Percentiles rank a stretch among this genome's conserved stretches.
phyloP scores from a whole-genome alignment of 2,888 invertebrate species.

The Phrixothrix hirtus region DNA sequence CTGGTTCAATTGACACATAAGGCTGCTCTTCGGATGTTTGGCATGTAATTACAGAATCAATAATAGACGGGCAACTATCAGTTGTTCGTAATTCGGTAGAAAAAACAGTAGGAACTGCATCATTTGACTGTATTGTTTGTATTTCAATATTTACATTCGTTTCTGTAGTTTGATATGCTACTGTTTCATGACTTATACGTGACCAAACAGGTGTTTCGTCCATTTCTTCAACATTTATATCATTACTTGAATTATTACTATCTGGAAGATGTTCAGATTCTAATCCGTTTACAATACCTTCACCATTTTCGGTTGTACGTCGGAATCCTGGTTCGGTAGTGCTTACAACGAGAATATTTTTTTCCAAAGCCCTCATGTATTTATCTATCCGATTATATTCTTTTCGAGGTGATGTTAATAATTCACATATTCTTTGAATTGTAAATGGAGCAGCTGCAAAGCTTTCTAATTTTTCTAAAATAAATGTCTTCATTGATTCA shows the following conservation, averaged over 20 bases:
- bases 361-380: conserved; percentile 95
- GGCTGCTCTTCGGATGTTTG: conserved; percentile 35
- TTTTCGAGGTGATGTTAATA: conserved; percentile 86
- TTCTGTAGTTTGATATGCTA: conserved; percentile 50
- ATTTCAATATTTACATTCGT: conserved; percentile 20
- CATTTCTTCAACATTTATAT: conserved; percentile 64
- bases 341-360: conserved; percentile 87
- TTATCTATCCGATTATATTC: conserved; percentile 96
- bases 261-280: conserved; percentile 61
- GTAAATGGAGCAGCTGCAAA: conserved; percentile 94
- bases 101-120: conserved; percentile 27
- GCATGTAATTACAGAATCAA: conserved; percentile 41
- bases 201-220: conserved; percentile 56
- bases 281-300: conserved; percentile 65
- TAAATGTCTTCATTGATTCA: conserved; percentile 82
- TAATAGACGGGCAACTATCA: conserved; percentile 26
- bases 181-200: conserved; percentile 24
- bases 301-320: conserved; percentile 69
- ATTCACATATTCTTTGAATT: conserved; percentile 92
- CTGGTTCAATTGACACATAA: conserved; percentile 44
- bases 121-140: conserved; percentile 33
- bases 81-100: conserved; percentile 27
- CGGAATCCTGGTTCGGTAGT: conserved; percentile 71
- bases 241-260: conserved; percentile 57
- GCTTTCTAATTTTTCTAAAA: conserved; percentile 79